Evolutionary conservation across 2,113 vertebrate species (phyloP), one percentile per base, ranked within the genome.

Genomic region (Antigone vipio): DNA sequence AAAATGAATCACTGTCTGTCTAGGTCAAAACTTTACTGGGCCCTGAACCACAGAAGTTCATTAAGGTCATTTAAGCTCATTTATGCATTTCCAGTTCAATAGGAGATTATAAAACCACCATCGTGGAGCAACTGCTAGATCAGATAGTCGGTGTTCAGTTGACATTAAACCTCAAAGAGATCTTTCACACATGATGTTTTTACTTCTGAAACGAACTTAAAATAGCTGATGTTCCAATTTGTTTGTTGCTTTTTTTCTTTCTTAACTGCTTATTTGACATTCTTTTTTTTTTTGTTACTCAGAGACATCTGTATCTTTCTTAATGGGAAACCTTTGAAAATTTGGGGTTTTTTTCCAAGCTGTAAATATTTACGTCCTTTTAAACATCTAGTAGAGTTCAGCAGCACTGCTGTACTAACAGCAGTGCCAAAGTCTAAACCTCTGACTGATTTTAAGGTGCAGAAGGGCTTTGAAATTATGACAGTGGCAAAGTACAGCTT

Each of bases 401-500:
- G 15, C 30, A 67, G 12, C 38, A 52, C 63, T 59, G 59, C 42
- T 84, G 40, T 42, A 42, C 11, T 42, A 42, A 27, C 30, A 63
- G 12, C 30, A 64, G 40, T 83, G 62, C 23, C 55, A 50, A 89
- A 94, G 45, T 77, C 62, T 71, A 89, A 94, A 85, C 4, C 15
- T 81, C 78, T 60, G 19, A 72, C 55, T 42, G 44, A 64, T 81
- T 92, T 94, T 74, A 93, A 92, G 20, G 20, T 91, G 64, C 35
- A 73, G 26, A 85, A 84, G 16, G 19, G 21, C 29, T 96, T 96
- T 96, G 84, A 92, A 96, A 94, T 71, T 62, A 62, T 76, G 55
- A 67, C 60, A 93, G 55, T 52, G 26, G 30, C 35, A 87, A 92
- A 94, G 60, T 87, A 77, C 34, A 91, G 14, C 21, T 88, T 90